Evolutionary conservation across 2,113 vertebrate species (phyloP).

Genomic region (Melanerpes formicivorus): DNA sequence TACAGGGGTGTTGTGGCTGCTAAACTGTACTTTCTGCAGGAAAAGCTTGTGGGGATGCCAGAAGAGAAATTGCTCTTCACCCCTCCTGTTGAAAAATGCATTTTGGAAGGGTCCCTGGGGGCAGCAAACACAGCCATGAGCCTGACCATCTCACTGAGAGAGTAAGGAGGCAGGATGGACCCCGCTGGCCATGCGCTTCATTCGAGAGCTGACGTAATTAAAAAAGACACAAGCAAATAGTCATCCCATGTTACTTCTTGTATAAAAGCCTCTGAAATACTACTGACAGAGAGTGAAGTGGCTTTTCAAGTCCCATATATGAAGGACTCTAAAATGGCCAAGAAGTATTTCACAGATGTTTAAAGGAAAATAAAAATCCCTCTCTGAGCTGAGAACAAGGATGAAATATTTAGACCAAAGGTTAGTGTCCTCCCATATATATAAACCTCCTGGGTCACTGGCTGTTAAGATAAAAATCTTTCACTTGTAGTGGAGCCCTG

Average conservation of each 20-base stretch:
- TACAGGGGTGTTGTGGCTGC: background rate
- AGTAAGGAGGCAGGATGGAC: background rate
- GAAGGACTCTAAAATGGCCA: conserved; percentile 23
- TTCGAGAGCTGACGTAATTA: conserved; percentile 17
- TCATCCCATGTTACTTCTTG: background rate
- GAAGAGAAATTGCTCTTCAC: background rate
- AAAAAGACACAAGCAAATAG: conserved; percentile 29
- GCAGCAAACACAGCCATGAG: background rate
- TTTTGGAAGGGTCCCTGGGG: conserved; percentile 36
- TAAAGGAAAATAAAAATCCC: conserved; percentile 57
- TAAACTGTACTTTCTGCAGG: background rate
- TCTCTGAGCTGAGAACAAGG: conserved; percentile 48
- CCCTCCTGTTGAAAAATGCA: conserved; percentile 43
- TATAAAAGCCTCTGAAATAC: conserved; percentile 44
- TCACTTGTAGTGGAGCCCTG: background rate
- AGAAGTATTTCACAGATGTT: conserved; percentile 61
- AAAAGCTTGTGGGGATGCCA: background rate
- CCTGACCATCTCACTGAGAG: background rate
- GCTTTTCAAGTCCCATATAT: background rate
- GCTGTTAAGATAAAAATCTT: conserved; percentile 43
- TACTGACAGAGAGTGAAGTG: background rate
- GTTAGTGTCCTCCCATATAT: conserved; percentile 66
- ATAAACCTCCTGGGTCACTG: conserved; percentile 48
- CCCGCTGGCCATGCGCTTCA: rapidly evolving
- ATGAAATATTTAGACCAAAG: conserved; percentile 64